Conservation (phyloP, 2,113 vertebrate species). For the Podarcis muralis region DNA sequence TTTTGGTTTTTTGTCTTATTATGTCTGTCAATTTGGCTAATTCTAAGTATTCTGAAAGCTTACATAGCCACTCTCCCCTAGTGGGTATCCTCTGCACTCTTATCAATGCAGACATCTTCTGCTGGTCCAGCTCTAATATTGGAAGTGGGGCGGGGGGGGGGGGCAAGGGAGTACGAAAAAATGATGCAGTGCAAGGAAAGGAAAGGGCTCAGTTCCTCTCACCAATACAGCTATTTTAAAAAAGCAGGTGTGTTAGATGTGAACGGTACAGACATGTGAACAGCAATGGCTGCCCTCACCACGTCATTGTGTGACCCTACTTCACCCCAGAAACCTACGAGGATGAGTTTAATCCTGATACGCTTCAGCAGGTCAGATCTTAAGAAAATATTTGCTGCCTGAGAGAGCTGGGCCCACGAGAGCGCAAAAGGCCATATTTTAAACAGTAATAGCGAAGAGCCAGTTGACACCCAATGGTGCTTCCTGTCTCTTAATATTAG, state of each 20-base stretch:
- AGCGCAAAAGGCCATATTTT: background rate
- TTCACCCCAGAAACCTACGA: background rate
- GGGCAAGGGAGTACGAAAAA: background rate
- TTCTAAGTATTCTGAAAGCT: too few relatives aligned
- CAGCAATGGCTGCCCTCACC: background rate
- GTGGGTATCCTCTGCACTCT: background rate
- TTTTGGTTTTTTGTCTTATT: too few relatives aligned
- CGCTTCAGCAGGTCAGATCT: background rate
- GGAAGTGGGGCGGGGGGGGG: too few relatives aligned
- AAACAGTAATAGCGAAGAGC: slow-evolving; percentile 23
- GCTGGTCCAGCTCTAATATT: background rate
- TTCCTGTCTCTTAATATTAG: accelerated
- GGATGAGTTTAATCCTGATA: background rate
- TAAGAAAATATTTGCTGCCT: background rate
- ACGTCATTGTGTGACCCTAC: background rate
- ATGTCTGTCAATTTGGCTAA: too few relatives aligned
- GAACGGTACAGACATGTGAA: background rate
- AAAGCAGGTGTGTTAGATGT: background rate
- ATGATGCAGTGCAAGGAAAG: too few relatives aligned
- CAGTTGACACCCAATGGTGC: background rate
- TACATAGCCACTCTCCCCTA: too few relatives aligned
- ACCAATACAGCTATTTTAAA: background rate
- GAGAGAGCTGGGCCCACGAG: background rate
- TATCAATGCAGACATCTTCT: background rate
- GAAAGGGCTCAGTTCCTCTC: background rate